Percentiles rank a stretch among this genome's conserved stretches.
These are phyloP conservation scores for Volucella inanis DNA, from an alignment of 2,888 invertebrate genomes.

Conservation along the genomic window DNA sequence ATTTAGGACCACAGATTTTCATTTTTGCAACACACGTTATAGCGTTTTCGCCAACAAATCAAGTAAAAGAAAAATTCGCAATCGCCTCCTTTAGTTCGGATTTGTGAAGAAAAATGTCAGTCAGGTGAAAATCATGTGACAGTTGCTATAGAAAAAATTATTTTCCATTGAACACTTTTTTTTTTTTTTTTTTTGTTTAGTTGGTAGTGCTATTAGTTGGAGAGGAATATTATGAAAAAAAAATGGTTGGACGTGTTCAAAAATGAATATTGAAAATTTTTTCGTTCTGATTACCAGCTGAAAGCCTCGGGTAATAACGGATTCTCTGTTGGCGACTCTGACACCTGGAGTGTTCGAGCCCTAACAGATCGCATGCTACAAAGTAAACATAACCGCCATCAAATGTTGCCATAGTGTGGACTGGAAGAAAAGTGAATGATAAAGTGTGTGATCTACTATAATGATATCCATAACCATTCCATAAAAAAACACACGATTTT, in stretches of 20 bases:
- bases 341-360: too few relatives aligned
- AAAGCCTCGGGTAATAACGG: too few relatives aligned
- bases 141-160: slow-evolving; percentile 76
- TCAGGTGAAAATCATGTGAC: slow-evolving; percentile 83
- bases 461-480: too few relatives aligned
- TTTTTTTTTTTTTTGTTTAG: slow-evolving; percentile 5
- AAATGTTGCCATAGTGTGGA: too few relatives aligned
- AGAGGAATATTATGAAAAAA: slow-evolving; percentile 21
- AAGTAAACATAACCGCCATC: too few relatives aligned
- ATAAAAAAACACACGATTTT: too few relatives aligned
- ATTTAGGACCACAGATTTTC: slow-evolving; percentile 95
- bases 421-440: too few relatives aligned
- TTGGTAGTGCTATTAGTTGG: slow-evolving; percentile 39
- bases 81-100: slow-evolving; percentile 65
- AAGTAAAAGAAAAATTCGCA: slow-evolving; percentile 74
- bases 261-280: neutral
- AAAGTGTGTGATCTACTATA: too few relatives aligned
- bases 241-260: neutral
- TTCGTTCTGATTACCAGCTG: too few relatives aligned
- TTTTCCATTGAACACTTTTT: slow-evolving; percentile 8
- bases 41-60: slow-evolving; percentile 68
- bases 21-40: slow-evolving; percentile 82
- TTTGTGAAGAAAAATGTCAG: slow-evolving; percentile 79
- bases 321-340: too few relatives aligned
- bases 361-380: too few relatives aligned